Evolutionary conservation across 2,888 invertebrate genomes (phyloP), one percentile per base, ranked within the genome.

Genomic region (Bellardia pandia): DNA sequence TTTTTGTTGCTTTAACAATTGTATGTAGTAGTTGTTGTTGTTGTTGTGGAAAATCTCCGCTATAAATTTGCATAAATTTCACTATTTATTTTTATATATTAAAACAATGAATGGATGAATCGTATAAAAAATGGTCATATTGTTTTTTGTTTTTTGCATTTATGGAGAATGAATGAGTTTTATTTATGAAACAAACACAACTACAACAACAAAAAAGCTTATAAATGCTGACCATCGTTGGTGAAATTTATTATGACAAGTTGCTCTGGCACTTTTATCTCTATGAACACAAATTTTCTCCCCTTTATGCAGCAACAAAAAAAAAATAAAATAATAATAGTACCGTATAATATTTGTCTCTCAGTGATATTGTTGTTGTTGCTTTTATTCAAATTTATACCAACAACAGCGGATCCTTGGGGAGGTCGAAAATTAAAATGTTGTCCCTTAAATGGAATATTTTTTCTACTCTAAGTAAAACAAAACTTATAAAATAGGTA

Each of bases 211-310:
- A 76, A 60, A 87, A 78, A 82, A 82, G 53, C 77, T 71, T 81
- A 85, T 78, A 85, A 81, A 81, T 87, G 81, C 81, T 85, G 81
- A 82, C 87, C 87, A 87, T 85, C 81, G 87, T 71, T 85, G 78
- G 58, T 75, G 85, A 89, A 89, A 92, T 92, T 92, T 92, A 92
- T 92, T 92, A 92, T 92, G 92, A 92, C 92, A 92, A 92, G 92
- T 92, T 92, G 91, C 90, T 90, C 90, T 91, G 92, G 89, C 92
- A 91, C 91, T 92, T 92, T 92, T 92, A 92, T 92, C 92, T 91
- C 90, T 89, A 88, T 89, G 88, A 91, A 90, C 91, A 92, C 92
- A 92, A 91, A 91, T 92, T 91, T 90, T 89, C 89, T 83, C 75
- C 62, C 84, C 64, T 56, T 89, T 89, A 88, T 88, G 83, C 88